A percentile compares a stretch with the other conserved stretches of the same genome.
phyloP scores from a whole-genome alignment of 2,888 invertebrate genomes.

The Rhaphigaster nebulosa region DNA sequence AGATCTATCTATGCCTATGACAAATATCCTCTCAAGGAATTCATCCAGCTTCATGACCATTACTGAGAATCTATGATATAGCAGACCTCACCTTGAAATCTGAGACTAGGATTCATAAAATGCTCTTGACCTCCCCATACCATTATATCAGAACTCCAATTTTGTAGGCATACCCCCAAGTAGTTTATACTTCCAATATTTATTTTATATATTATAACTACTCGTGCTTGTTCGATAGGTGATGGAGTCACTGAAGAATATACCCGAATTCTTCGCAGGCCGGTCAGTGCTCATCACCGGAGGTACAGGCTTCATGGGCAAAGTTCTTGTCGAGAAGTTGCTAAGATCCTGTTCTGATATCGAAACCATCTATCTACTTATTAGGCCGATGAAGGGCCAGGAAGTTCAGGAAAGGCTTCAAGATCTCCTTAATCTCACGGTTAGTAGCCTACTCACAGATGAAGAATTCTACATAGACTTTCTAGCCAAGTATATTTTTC shows the following conservation, averaged over 20 bases:
- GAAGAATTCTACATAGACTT: background rate
- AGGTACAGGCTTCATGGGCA: conserved; percentile 89
- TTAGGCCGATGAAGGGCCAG: conserved; percentile 82
- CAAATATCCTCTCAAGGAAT: too few relatives aligned
- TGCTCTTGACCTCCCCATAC: too few relatives aligned
- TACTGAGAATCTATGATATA: background rate
- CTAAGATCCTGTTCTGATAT: conserved; percentile 85
- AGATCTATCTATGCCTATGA: too few relatives aligned
- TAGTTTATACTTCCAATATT: background rate
- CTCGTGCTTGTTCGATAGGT: background rate
- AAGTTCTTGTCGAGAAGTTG: conserved; percentile 88
- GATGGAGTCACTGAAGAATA: conserved; percentile 62
- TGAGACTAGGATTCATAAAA: too few relatives aligned
- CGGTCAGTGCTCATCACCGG: conserved; percentile 84
- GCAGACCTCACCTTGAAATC: background rate
- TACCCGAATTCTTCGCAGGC: conserved; percentile 72
- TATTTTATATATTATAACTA: background rate
- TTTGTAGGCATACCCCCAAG: background rate
- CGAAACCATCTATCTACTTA: conserved; percentile 82
- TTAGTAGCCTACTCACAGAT: conserved; percentile 33
- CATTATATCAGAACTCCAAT: background rate
- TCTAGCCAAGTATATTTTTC: background rate
- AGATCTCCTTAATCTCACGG: conserved; percentile 63
- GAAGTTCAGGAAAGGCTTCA: conserved; percentile 70
- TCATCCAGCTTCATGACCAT: too few relatives aligned